Evolutionary conservation across 1,140 invertebrate species (phyloP), one percentile per base, ranked within the genome.

Genomic region (Penaeus vannamei): DNA sequence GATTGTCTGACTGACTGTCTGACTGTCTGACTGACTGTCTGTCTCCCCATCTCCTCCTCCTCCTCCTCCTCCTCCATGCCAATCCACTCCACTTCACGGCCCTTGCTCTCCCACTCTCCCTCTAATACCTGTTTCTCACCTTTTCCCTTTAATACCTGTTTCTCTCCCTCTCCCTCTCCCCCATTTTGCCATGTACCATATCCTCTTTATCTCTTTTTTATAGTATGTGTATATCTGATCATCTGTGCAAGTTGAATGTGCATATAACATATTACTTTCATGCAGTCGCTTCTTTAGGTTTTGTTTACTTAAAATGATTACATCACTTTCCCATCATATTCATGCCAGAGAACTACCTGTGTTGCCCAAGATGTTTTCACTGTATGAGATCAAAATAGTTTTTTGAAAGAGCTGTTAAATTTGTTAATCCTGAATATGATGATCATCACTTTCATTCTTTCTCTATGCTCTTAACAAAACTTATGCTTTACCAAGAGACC

Each of bases 151-250:
- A 5, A 8, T 19, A 69, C 66, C 66, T 69, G 8, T 19, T 14
- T 12, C 29, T 69, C 66, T 22, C 10, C 66, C 66, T 69, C 0
- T 22, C 10, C 66, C 19, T 22, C 66, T 1, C 12, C n/a, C 66
- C 66, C 32, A n/a, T 22, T 66, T 66, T 20, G 0, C 66, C 66
- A 72, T 12, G 1, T 72, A 10, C 1, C 10, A 1, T 19, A 12
- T 12, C 17, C 8, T 22, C 10, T 17, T 1, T 14, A 72, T 72
- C 17, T 19, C n/a, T 3, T 84, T 29, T 36, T 19, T 79, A n/a
- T 66, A 32, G 80, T n/a, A 53, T 84, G 59, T 84, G 59, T 66
- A 53, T 84, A 29, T 84, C 32, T 80, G 42, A 20, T 20, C n/a
- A 36, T 1, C 26, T 23, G 22, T 36, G 42, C 8, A 53, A 53